These are phyloP conservation scores for Syndactyla subalaris DNA, from an alignment of 2,797 vertebrate genomes.

Conservation along the genomic window DNA sequence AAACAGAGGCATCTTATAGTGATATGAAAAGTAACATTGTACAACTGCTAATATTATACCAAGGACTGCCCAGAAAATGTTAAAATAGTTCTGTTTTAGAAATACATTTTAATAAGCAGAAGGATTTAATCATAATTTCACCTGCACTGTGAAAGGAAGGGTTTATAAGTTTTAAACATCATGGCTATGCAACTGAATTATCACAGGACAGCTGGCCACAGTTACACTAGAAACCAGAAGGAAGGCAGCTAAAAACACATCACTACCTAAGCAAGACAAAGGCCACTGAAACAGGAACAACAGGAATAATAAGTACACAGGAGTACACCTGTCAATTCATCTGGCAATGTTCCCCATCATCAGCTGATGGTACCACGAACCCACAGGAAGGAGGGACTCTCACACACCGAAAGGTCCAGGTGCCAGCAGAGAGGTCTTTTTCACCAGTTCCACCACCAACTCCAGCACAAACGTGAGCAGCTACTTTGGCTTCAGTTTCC, in stretches of 20 bases:
- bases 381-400: accelerated
- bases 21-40: not conserved
- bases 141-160: not conserved
- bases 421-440: not conserved
- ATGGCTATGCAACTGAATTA: not conserved
- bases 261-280: not conserved
- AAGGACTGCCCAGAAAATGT: not conserved
- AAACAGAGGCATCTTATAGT: not conserved
- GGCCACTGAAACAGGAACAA: not conserved
- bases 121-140: not conserved
- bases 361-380: not conserved
- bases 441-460: not conserved
- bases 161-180: not conserved
- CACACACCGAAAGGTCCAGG: accelerated
- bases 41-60: not conserved
- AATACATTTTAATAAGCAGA: conserved; percentile 31
- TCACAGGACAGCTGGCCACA: not conserved
- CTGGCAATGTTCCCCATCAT: not conserved
- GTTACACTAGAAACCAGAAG: not conserved
- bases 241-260: not conserved
- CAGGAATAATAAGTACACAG: not conserved
- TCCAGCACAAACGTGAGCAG: accelerated
- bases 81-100: not conserved
- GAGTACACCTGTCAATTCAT: not conserved
- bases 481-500: not conserved